phyloP scores from a whole-genome alignment of 2,888 invertebrate genomes.

The Ligdia adustata region DNA sequence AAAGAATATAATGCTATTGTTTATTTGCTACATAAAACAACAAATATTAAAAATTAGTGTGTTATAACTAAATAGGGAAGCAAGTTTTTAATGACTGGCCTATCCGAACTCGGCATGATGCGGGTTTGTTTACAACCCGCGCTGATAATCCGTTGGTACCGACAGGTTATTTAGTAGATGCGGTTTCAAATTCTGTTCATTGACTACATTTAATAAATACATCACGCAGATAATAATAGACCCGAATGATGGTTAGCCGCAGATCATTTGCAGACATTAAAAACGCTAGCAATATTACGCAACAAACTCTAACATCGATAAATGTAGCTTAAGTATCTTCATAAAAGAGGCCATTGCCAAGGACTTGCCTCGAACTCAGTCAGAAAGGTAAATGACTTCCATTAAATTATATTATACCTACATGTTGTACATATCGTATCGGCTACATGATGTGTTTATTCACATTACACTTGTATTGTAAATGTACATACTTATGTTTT shows the following conservation, averaged over 20 bases:
- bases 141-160: no score
- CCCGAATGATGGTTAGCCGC: neutral
- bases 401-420: constrained; percentile 30
- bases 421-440: neutral
- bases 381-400: constrained; percentile 72
- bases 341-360: constrained; percentile 77
- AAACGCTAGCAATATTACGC: constrained; percentile 66
- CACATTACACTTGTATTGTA: neutral
- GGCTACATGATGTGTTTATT: constrained; percentile 7
- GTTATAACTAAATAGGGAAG: no score
- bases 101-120: no score
- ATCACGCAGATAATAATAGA: no score
- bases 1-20: neutral
- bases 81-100: no score
- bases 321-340: constrained; percentile 63
- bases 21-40: no score
- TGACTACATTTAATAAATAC: no score
- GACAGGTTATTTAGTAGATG: constrained; percentile 5
- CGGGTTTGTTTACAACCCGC: no score
- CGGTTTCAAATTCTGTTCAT: constrained; percentile 1
- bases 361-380: constrained; percentile 65
- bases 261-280: constrained; percentile 51
- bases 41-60: no score
- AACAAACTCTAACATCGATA: constrained; percentile 57
- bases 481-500: no score